These are phyloP conservation scores for Amphiura filiformis DNA, from an alignment of 35 echinoderm and acorn worm genomes.

Conservation along the genomic window DNA sequence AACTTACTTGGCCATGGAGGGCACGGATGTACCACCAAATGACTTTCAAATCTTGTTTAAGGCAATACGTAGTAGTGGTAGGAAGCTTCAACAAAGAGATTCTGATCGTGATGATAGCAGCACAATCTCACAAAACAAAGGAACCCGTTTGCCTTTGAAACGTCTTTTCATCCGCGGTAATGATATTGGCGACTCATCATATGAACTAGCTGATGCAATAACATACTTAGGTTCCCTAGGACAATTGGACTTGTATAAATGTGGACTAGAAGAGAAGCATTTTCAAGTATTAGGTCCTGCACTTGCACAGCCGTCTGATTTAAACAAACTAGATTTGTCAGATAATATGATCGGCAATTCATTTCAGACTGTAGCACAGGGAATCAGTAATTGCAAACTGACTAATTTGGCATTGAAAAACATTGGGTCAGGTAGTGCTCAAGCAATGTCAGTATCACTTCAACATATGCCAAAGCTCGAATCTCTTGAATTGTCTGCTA, in stretches of 20 bases:
- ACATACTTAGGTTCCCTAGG: neutral
- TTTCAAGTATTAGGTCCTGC: neutral
- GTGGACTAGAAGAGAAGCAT: neutral
- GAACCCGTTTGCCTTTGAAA: neutral
- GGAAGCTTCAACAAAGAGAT: too few relatives aligned
- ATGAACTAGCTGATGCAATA: neutral
- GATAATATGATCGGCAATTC: neutral
- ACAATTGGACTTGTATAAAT: neutral
- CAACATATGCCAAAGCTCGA: neutral
- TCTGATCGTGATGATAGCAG: neutral
- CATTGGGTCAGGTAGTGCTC: neutral
- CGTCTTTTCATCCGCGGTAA: neutral
- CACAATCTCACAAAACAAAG: neutral
- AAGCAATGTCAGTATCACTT: neutral
- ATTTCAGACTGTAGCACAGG: neutral
- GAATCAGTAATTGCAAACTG: neutral
- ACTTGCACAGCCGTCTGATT: neutral
- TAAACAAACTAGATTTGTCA: neutral
- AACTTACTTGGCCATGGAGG: neutral
- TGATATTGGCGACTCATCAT: neutral
- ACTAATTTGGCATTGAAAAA: neutral
- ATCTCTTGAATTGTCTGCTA: neutral
- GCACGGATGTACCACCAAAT: neutral
- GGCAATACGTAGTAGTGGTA: neutral
- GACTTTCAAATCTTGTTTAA: neutral